Conservation (phyloP, 37 sponge, comb jelly and placozoan species). For the Ephydatia muelleri region DNA sequence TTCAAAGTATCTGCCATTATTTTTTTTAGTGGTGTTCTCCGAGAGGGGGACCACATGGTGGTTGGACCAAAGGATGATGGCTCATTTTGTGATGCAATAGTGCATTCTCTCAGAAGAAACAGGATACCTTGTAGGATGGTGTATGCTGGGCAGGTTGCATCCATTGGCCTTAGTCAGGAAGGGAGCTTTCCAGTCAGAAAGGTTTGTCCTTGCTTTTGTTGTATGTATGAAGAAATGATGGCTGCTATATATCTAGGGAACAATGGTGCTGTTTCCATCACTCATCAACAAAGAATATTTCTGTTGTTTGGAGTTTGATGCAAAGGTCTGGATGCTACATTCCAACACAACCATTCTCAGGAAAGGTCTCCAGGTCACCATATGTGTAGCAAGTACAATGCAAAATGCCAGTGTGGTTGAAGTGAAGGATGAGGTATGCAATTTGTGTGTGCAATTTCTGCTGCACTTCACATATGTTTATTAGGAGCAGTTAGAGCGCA, state of each 20-base stretch:
- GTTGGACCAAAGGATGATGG: slow-evolving; percentile 85
- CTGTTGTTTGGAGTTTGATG: slow-evolving; percentile 82
- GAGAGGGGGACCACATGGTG: slow-evolving; percentile 77
- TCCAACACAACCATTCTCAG: slow-evolving; percentile 42
- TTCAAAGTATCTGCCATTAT: background rate
- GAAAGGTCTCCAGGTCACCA: slow-evolving; percentile 74
- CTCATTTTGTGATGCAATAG: slow-evolving; percentile 47
- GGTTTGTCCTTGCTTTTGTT: slow-evolving; percentile 27
- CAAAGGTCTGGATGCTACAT: slow-evolving; percentile 70
- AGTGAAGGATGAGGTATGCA: slow-evolving; percentile 45
- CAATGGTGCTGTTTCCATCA: slow-evolving; percentile 63
- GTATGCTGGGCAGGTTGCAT: slow-evolving; percentile 91
- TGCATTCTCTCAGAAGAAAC: slow-evolving; percentile 74
- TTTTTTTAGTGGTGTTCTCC: slow-evolving; percentile 73
- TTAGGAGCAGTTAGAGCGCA: background rate
- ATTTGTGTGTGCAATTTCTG: background rate
- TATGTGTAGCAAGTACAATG: slow-evolving; percentile 74
- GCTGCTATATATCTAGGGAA: slow-evolving; percentile 60
- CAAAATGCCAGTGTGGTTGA: slow-evolving; percentile 77
- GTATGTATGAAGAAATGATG: background rate
- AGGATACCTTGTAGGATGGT: slow-evolving; percentile 82
- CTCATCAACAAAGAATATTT: slow-evolving; percentile 18
- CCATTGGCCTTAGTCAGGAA: slow-evolving; percentile 74
- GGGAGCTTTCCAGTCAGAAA: slow-evolving; percentile 67
- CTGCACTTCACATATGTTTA: background rate